Evolutionary conservation across 2,797 vertebrate species (phyloP).

Genomic region (Pelochelys cantorii): DNA sequence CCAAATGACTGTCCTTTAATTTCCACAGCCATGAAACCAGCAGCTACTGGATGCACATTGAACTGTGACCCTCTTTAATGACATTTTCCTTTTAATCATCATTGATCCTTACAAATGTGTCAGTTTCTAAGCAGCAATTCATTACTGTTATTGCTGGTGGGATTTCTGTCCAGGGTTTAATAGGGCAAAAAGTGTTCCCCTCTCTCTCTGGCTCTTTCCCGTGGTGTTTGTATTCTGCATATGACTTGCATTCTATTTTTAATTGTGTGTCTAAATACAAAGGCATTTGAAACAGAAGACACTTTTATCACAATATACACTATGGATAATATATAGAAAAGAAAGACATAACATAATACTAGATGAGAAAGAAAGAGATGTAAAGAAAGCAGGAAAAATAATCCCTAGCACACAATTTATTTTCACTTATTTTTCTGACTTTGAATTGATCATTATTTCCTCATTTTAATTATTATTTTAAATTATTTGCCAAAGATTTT

Average conservation of each 20-base stretch:
- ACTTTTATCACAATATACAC: neutral
- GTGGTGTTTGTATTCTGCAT: neutral
- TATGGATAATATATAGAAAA: neutral
- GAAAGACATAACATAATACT: neutral
- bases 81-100: slow-evolving; percentile 62
- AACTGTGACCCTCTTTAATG: neutral
- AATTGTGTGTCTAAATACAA: slow-evolving; percentile 43
- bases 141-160: slow-evolving; percentile 23
- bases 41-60: slow-evolving; percentile 36
- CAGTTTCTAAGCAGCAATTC: slow-evolving; percentile 34
- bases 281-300: neutral
- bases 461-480: neutral
- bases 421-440: neutral
- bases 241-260: slow-evolving; percentile 31
- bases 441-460: neutral
- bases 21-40: slow-evolving; percentile 49
- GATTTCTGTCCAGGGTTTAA: slow-evolving; percentile 22
- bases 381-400: neutral
- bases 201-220: neutral
- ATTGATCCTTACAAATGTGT: slow-evolving; percentile 48
- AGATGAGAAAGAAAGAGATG: neutral
- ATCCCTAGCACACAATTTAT: neutral
- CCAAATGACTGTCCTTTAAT: slow-evolving; percentile 44
- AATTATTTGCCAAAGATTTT: neutral
- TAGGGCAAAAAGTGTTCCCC: neutral